phyloP scores from a whole-genome alignment of 2,113 vertebrate species.

The Pangasianodon gigas region DNA sequence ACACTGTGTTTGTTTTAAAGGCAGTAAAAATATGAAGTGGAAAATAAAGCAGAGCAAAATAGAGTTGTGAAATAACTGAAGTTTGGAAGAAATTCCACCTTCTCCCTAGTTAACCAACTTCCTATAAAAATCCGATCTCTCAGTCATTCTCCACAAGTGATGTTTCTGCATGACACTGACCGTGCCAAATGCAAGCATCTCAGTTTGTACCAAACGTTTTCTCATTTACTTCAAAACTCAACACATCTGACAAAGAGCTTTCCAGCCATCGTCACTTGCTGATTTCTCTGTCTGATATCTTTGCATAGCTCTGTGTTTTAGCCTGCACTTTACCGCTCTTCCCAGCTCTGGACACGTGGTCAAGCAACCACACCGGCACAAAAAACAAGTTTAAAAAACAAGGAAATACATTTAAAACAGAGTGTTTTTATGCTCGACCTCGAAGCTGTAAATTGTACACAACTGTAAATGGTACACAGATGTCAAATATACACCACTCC shows the following conservation, averaged over 20 bases:
- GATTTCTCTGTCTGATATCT: not conserved
- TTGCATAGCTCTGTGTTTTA: not conserved
- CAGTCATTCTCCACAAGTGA: not conserved
- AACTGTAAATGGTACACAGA: too few species aligned
- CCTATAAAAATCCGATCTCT: not conserved
- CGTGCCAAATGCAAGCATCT: not conserved
- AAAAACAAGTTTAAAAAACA: not conserved
- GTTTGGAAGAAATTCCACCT: not conserved
- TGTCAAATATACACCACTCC: not conserved
- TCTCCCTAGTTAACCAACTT: not conserved
- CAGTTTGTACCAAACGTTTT: not conserved
- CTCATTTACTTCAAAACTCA: not conserved
- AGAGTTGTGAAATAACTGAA: not conserved
- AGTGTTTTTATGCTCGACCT: not conserved
- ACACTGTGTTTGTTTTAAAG: not conserved
- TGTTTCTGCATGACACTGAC: not conserved
- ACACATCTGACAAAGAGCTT: not conserved
- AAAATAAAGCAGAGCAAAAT: not conserved
- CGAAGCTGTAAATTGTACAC: too few species aligned
- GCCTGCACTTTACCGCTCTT: not conserved
- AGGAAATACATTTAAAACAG: not conserved
- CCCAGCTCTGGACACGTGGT: not conserved
- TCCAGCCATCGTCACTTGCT: too few species aligned
- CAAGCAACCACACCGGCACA: not conserved
- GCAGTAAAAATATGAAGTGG: not conserved